Evolutionary conservation across 2,113 vertebrate genomes (phyloP), one percentile per base, ranked within the genome.

Genomic region (Syngnathoides biaculeatus): DNA sequence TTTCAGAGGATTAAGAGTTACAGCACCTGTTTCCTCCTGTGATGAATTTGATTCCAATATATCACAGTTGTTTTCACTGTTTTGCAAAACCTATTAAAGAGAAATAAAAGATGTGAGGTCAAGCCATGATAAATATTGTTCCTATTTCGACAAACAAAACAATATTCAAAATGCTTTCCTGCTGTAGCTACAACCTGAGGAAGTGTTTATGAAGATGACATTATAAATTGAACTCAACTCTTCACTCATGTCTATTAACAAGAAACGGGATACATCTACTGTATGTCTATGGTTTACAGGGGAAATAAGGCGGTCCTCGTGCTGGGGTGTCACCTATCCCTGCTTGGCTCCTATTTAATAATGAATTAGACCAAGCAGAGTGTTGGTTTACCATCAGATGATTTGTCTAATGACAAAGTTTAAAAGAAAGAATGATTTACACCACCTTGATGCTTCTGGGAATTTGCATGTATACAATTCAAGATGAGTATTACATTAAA

Each of bases 241-340:
- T n/a, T 1, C 20, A 50, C 20, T 50, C 48, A 11, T 50, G 20
- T 50, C 48, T n/a, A 50, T 19, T 2, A 55, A 22, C 15, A 57
- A 26, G n/a, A n/a, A 76, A 71, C 65, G 45, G 8, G 75, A 80
- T 58, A 63, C 68, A 67, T 35, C 26, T 35, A 15, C 13, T 59
- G 12, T n/a, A 42, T 17, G 58, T 27, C 50, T 40, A 26, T 26
- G 30, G 53, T 30, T 58, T 42, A 58, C 26, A 57, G 57, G 76
- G 77, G 65, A 74, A 72, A 64, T 27, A 2, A 47, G 57, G 50
- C 38, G 55, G 57, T 66, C 66, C 73, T 22, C 58, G 24, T 56
- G 53, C 73, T 47, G 55, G 6, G 66, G 74, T 84, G 75, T 84
- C 59, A 0, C 65, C 65, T 83, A 72, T 74, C 72, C 5, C 63